phyloP scores from a whole-genome alignment of 2,113 vertebrate genomes.

The Centropristis striata region DNA sequence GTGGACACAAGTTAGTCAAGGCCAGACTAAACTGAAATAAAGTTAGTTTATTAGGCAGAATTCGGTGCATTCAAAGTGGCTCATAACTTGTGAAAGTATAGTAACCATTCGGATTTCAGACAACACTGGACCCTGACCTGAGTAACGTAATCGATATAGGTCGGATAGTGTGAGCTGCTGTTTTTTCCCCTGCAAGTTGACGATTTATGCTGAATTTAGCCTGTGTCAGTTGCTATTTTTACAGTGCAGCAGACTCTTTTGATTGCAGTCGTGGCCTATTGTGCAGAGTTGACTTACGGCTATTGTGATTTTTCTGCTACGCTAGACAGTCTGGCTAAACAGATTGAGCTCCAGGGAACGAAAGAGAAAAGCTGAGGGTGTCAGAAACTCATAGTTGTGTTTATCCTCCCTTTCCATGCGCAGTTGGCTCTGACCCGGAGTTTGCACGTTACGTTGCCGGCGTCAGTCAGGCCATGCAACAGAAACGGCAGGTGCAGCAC shows the following conservation, averaged over 20 bases:
- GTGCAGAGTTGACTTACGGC: constrained; percentile 57
- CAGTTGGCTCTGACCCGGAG: constrained; percentile 98
- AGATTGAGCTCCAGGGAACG: constrained; percentile 52
- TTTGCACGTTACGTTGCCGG: constrained; percentile 98
- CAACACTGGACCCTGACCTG: background rate
- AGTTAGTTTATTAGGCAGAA: background rate
- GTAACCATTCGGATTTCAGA: background rate
- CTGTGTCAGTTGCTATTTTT: constrained; percentile 59
- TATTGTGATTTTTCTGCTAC: constrained; percentile 66
- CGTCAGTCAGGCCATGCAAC: constrained; percentile 98
- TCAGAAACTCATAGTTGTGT: constrained; percentile 74
- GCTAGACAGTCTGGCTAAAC: constrained; percentile 67
- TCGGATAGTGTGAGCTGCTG: constrained; percentile 33
- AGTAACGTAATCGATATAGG: constrained; percentile 14
- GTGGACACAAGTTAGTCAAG: background rate
- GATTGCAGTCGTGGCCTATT: constrained; percentile 55
- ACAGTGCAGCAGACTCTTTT: constrained; percentile 70
- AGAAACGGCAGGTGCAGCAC: constrained; percentile 96
- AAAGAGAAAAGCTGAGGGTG: constrained; percentile 76
- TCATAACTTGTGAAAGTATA: background rate
- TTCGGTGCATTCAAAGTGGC: background rate
- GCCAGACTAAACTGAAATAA: too few species aligned
- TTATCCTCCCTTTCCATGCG: constrained; percentile 57
- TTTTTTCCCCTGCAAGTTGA: constrained; percentile 22
- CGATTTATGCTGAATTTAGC: constrained; percentile 41